phyloP scores from a whole-genome alignment of 2,888 invertebrate genomes.

The Ormyrus thymus region DNA sequence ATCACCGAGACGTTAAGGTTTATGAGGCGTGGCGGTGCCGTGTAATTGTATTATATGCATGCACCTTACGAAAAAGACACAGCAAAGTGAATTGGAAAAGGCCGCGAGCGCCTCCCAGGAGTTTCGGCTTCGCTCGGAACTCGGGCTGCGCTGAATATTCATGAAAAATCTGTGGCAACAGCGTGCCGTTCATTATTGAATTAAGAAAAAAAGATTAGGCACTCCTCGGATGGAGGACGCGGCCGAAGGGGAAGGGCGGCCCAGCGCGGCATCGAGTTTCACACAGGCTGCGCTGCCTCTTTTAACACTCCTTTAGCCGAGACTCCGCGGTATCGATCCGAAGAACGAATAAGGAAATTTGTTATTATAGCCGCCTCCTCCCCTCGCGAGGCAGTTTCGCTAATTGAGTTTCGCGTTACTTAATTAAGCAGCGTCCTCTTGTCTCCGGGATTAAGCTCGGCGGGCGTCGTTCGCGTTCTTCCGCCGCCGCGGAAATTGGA shows the following conservation, averaged over 20 bases:
- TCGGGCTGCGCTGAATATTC: conserved; percentile 17
- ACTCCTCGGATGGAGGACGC: no score
- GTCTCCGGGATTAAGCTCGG: conserved; percentile 4
- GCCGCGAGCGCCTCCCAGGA: neutral
- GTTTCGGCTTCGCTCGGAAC: conserved; percentile 24
- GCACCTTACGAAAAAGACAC: conserved; percentile 18
- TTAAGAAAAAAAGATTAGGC: no score
- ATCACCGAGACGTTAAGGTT: conserved; percentile 45
- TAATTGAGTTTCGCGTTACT: conserved; percentile 22
- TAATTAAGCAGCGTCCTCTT: neutral
- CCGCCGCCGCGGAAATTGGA: conserved; percentile 1
- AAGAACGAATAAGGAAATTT: no score
- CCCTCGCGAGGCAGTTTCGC: conserved; percentile 6
- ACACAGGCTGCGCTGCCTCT: no score
- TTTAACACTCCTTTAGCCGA: no score
- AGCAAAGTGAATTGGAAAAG: neutral
- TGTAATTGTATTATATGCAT: conserved; percentile 25
- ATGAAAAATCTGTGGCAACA: neutral
- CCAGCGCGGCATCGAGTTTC: no score
- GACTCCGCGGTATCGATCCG: no score
- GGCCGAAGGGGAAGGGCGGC: no score
- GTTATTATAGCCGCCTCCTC: neutral
- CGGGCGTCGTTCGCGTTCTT: no score
- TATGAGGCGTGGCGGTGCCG: conserved; percentile 31
- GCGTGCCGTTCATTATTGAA: no score